Conservation (phyloP, 1,140 invertebrate genomes). For the Pararge aegeria region DNA sequence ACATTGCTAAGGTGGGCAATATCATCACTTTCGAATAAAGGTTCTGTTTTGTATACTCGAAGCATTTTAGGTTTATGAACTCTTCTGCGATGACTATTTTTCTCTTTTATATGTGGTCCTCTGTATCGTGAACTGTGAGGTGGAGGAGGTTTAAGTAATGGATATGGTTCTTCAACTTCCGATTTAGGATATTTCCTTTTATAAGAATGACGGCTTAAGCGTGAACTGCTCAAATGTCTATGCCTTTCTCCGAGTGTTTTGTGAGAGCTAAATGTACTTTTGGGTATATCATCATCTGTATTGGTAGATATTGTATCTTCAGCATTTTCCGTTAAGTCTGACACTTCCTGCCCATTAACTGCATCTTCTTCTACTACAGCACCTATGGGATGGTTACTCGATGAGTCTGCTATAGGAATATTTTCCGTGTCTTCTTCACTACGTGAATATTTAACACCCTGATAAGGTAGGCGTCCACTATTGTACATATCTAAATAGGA, state of each 20-base stretch:
- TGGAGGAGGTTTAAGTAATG: slow-evolving; percentile 69
- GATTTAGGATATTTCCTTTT: slow-evolving; percentile 64
- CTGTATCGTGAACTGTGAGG: slow-evolving; percentile 42
- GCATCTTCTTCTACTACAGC: slow-evolving; percentile 69
- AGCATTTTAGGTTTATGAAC: slow-evolving; percentile 51
- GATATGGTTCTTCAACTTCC: slow-evolving; percentile 63
- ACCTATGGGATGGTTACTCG: slow-evolving; percentile 70
- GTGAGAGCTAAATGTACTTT: slow-evolving; percentile 36
- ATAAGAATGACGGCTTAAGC: slow-evolving; percentile 45
- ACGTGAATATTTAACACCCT: slow-evolving; percentile 69
- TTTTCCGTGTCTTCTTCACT: slow-evolving; percentile 73
- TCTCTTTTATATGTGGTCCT: slow-evolving; percentile 49
- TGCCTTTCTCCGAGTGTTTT: slow-evolving; percentile 42
- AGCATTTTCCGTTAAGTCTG: slow-evolving; percentile 42
- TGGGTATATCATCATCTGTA: slow-evolving; percentile 46
- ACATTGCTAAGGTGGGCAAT: not conserved
- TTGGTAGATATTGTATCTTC: slow-evolving; percentile 42
- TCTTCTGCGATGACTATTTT: slow-evolving; percentile 47
- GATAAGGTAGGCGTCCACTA: slow-evolving; percentile 51
- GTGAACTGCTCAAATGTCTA: slow-evolving; percentile 53
- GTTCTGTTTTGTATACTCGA: slow-evolving; percentile 57
- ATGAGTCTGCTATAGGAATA: slow-evolving; percentile 65
- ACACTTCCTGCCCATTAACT: slow-evolving; percentile 42
- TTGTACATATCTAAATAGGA: slow-evolving; percentile 53
- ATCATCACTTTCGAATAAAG: slow-evolving; percentile 52